Base-by-base conservation (phyloP, 2,113 vertebrate genomes). In the Lepus americanus region DNA sequence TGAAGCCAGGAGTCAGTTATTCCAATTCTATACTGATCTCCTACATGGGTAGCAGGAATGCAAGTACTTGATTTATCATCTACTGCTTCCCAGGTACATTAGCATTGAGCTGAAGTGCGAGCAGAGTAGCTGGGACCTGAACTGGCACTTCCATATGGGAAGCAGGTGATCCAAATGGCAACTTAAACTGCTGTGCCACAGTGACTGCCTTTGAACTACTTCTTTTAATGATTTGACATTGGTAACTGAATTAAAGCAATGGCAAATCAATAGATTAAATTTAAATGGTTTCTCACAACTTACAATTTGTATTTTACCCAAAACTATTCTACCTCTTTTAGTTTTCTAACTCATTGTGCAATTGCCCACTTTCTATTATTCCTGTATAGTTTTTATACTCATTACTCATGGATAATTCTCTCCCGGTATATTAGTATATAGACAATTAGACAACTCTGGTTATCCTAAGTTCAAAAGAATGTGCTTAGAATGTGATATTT, bases 401-500 rank as follows among this genome's bases (percentile, higher is more conserved):
- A 76, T 72, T 77, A 39, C 12, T 76, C 39, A 72, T 29, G 0
- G 33, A 44, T 39, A 80, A 74, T 66, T 49, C 9, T 92, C 9
- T 83, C 90, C 87, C 27, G 73, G 72, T 53, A 20, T 66, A 39
- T 83, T 79, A 66, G 12, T 3, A 25, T 36, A 29, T 29, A 73
- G 17, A 77, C 9, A 85, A 36, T 12, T 23, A 23, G 8, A 10
- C 29, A 17, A 59, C 20, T 76, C n/a, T 88, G 7, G 2, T 49
- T 84, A 77, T 76, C 91, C 23, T 76, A 77, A 85, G 3, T 36
- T 77, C 31, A 78, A 73, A 86, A 83, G 19, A 87, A 63, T 89
- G 27, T 8, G 51, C 4, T 81, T 67, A 39, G 16, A 85, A 77
- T 89, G 4, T 80, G 25, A 80, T 64, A 11, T 2, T 59, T 88